phyloP scores from a whole-genome alignment of 2,797 vertebrate species.

The Dermochelys coriacea region DNA sequence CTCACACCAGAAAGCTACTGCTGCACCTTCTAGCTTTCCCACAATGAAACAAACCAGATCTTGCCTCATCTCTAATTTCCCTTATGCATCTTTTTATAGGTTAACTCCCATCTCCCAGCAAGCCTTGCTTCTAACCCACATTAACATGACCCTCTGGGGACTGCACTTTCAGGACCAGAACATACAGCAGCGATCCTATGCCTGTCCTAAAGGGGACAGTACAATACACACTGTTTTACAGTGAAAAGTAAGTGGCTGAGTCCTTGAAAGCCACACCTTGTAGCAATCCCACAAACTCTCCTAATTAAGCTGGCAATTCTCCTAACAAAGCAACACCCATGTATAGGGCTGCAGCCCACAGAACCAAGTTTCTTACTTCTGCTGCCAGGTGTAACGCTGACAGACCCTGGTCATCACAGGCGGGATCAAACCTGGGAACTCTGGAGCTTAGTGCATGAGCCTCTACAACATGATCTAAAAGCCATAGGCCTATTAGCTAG shows the following conservation, averaged over 20 bases:
- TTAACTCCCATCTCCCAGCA: not conserved
- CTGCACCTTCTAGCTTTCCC: not conserved
- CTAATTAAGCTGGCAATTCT: not conserved
- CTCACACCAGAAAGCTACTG: not conserved
- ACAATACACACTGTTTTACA: not conserved
- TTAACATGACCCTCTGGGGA: not conserved
- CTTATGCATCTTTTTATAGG: not conserved
- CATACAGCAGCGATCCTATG: not conserved
- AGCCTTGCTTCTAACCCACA: not conserved
- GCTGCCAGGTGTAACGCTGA: not conserved
- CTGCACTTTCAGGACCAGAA: not conserved
- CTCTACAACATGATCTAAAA: too few relatives aligned
- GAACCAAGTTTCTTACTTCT: not conserved
- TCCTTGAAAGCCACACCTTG: not conserved
- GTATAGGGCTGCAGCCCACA: not conserved
- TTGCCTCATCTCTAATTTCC: not conserved
- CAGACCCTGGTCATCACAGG: too few relatives aligned
- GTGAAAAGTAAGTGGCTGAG: not conserved
- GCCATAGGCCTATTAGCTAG: too few relatives aligned
- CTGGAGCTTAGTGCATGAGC: too few relatives aligned
- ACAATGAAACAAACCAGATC: rapidly evolving
- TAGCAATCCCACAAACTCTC: not conserved
- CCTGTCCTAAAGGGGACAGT: not conserved
- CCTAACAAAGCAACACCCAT: rapidly evolving
- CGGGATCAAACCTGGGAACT: too few relatives aligned